Conservation (phyloP, 2,888 invertebrate genomes). For the Timandra comae region DNA sequence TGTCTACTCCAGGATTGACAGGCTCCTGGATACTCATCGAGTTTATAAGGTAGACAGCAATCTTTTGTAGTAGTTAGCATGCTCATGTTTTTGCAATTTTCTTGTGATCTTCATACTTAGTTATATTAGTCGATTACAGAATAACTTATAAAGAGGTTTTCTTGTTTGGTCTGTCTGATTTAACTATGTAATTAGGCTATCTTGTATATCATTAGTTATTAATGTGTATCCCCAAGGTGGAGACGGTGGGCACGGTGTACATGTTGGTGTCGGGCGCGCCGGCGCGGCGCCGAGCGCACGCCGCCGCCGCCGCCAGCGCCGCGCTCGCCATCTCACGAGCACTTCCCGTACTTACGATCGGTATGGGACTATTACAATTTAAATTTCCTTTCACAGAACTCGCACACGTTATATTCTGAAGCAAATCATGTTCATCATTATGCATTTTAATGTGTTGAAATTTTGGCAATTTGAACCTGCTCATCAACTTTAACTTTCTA, state of each 20-base stretch:
- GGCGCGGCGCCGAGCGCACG: slow-evolving; percentile 84
- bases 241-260: slow-evolving; percentile 92
- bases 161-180: too few relatives aligned
- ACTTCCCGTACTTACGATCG: slow-evolving; percentile 79
- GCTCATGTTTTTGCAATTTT: too few relatives aligned
- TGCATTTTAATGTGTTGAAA: background rate
- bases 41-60: slow-evolving; percentile 89
- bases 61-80: too few relatives aligned
- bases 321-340: slow-evolving; percentile 84
- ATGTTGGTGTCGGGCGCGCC: slow-evolving; percentile 94
- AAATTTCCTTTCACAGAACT: background rate
- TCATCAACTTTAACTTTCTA: too few relatives aligned
- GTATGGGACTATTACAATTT: slow-evolving; percentile 26
- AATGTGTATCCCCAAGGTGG: too few relatives aligned
- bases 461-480: too few relatives aligned
- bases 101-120: too few relatives aligned
- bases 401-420: background rate
- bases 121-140: too few relatives aligned
- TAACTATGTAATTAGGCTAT: too few relatives aligned
- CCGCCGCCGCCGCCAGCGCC: slow-evolving; percentile 85
- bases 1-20: slow-evolving; percentile 90
- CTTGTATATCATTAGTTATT: too few relatives aligned
- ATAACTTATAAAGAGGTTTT: too few relatives aligned
- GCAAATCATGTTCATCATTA: background rate
- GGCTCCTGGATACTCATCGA: slow-evolving; percentile 87